These are phyloP conservation scores for Alcedo quadribrachys DNA, from an alignment of 2,797 vertebrate species.

Conservation along the genomic window DNA sequence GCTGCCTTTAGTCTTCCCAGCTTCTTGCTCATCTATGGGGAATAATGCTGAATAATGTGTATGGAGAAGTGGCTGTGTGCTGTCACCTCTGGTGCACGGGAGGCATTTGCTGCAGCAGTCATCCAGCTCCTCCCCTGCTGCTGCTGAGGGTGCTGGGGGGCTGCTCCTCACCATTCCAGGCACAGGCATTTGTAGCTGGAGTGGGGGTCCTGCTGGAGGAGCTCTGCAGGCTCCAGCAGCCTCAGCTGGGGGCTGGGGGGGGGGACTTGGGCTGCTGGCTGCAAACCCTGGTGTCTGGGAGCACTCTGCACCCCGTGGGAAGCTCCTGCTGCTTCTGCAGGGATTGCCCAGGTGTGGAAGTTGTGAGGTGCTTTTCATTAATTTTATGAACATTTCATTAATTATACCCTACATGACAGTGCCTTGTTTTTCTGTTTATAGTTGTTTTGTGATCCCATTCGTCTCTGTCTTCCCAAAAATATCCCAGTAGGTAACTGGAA, in stretches of 20 bases:
- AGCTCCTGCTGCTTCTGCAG: constrained; percentile 28
- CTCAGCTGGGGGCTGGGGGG: fast-evolving
- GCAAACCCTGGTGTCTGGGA: constrained; percentile 51
- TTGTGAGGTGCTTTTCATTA: not conserved
- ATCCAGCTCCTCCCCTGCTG: not conserved
- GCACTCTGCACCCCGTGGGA: constrained; percentile 33
- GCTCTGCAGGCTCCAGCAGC: not conserved
- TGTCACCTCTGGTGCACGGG: not conserved
- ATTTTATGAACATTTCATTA: not conserved
- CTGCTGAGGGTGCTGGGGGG: not conserved
- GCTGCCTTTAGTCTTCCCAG: not conserved
- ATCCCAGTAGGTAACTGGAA: not conserved
- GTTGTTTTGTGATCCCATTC: not conserved
- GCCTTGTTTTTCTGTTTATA: not conserved
- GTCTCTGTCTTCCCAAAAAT: not conserved
- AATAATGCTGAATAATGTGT: not conserved
- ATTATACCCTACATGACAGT: not conserved
- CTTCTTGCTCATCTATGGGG: not conserved
- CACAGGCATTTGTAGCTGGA: not conserved
- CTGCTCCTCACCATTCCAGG: not conserved
- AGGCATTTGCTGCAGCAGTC: not conserved
- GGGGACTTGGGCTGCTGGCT: not conserved
- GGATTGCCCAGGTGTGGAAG: constrained; percentile 50
- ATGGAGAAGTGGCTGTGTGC: not conserved
- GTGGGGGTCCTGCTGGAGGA: not conserved